Conservation (phyloP, 2,888 invertebrate species). For the Eupithecia abbreviata region DNA sequence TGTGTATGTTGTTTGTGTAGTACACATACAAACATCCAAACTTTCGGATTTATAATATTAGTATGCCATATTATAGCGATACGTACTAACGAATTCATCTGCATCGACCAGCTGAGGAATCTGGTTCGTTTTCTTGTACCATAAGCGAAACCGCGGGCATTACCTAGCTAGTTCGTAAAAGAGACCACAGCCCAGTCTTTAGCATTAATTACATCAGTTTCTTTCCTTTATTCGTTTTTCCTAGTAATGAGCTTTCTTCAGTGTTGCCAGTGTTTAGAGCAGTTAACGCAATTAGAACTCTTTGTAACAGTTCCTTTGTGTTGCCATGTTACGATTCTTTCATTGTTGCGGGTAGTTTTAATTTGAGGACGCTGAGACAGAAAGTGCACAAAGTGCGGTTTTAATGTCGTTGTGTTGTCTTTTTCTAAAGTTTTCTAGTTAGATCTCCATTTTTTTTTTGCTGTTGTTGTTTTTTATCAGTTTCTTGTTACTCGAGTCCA, state of each 20-base stretch:
- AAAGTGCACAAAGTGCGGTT: not conserved
- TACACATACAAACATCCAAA: too few species aligned
- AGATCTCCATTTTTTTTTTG: not conserved
- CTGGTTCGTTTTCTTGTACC: not conserved
- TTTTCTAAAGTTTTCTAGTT: slow-evolving; percentile 1
- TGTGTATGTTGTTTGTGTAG: too few species aligned
- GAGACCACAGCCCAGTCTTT: slow-evolving; percentile 2
- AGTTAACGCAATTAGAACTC: slow-evolving; percentile 39
- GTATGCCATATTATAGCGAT: too few species aligned
- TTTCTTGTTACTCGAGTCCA: not conserved
- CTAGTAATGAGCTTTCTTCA: slow-evolving; percentile 35
- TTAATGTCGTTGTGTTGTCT: not conserved
- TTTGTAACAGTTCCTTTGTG: slow-evolving; percentile 34
- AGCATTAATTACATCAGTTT: slow-evolving; percentile 4
- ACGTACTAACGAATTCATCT: too few species aligned
- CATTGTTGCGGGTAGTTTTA: slow-evolving; percentile 25
- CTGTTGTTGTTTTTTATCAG: not conserved
- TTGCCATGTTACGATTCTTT: slow-evolving; percentile 29
- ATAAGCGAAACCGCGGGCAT: not conserved
- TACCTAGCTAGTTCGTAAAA: not conserved
- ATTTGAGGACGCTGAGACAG: slow-evolving; percentile 14
- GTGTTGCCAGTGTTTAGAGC: slow-evolving; percentile 35
- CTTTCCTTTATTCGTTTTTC: slow-evolving; percentile 27
- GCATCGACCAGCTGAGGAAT: too few species aligned
- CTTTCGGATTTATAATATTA: too few species aligned